These are phyloP conservation scores for Rhadina sibilatrix DNA, from an alignment of 2,113 vertebrate genomes.

Conservation along the genomic window DNA sequence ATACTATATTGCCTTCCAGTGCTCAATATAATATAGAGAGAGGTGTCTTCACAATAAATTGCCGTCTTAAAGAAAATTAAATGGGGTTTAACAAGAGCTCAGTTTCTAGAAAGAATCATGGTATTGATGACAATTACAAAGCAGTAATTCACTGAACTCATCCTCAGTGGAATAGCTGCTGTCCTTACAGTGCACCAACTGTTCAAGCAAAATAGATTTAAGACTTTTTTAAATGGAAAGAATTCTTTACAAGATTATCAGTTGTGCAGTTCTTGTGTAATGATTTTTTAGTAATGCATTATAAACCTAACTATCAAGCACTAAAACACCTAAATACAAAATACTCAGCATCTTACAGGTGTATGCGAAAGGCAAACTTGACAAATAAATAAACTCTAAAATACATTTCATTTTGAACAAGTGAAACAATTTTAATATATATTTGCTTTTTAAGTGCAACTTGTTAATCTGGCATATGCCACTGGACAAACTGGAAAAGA, in stretches of 20 bases:
- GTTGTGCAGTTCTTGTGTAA: neutral
- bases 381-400: neutral
- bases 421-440: neutral
- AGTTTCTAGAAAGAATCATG: slow-evolving; percentile 60
- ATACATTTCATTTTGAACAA: neutral
- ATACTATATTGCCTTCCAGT: neutral
- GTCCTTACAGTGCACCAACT: slow-evolving; percentile 20
- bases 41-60: neutral
- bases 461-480: neutral
- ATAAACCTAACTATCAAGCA: neutral
- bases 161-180: slow-evolving; percentile 1
- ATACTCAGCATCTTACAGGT: neutral
- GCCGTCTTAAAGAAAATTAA: slow-evolving; percentile 7
- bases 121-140: slow-evolving; percentile 62
- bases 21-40: neutral
- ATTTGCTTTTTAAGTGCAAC: neutral
- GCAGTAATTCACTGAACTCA: slow-evolving; percentile 56
- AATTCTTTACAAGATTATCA: neutral
- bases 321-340: neutral
- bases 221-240: neutral
- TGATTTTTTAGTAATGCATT: neutral
- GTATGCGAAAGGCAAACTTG: neutral
- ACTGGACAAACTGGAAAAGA: neutral
- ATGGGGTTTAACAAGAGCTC: neutral
- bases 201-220: slow-evolving; percentile 13